Conservation (phyloP, 2,888 invertebrate genomes). For the Diloba caeruleocephala region DNA sequence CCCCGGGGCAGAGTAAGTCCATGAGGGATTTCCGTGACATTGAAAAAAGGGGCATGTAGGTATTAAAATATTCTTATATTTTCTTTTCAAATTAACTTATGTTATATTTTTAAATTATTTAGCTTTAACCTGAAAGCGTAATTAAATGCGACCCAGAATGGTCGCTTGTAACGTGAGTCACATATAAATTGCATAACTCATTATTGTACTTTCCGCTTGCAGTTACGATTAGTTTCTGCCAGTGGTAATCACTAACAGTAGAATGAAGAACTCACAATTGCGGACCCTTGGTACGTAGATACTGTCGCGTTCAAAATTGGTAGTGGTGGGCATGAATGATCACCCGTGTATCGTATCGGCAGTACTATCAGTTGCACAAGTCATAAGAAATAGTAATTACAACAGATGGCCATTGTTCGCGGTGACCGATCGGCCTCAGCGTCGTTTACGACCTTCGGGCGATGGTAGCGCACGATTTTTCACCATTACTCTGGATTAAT, state of each 20-base stretch:
- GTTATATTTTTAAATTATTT: too few species aligned
- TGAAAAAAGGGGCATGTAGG: too few species aligned
- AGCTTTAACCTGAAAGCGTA: neutral
- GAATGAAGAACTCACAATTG: conserved; percentile 17
- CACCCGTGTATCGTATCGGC: conserved; percentile 69
- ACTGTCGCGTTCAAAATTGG: conserved; percentile 32
- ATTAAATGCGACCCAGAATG: conserved; percentile 20
- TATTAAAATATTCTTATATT: too few species aligned
- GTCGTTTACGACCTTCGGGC: conserved; percentile 79
- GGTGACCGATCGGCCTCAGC: conserved; percentile 82
- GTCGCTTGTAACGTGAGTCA: conserved; percentile 9
- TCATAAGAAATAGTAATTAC: conserved; percentile 85
- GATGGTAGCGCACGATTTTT: conserved; percentile 83
- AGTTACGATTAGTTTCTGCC: conserved; percentile 19
- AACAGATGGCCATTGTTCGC: conserved; percentile 86
- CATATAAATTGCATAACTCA: conserved; percentile 11
- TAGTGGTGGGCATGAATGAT: conserved; percentile 59
- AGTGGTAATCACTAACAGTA: conserved; percentile 17
- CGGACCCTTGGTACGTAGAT: conserved; percentile 17
- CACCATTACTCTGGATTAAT: conserved; percentile 69
- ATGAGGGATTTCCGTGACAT: too few species aligned
- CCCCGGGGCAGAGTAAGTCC: too few species aligned
- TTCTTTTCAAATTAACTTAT: too few species aligned
- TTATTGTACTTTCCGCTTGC: conserved; percentile 21
- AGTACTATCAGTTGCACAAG: conserved; percentile 80